A percentile compares a stretch with the other conserved stretches of the same genome.
These are phyloP conservation scores for Camponotus pennsylvanicus DNA, from an alignment of 1,140 invertebrate species.

Conservation along the genomic window DNA sequence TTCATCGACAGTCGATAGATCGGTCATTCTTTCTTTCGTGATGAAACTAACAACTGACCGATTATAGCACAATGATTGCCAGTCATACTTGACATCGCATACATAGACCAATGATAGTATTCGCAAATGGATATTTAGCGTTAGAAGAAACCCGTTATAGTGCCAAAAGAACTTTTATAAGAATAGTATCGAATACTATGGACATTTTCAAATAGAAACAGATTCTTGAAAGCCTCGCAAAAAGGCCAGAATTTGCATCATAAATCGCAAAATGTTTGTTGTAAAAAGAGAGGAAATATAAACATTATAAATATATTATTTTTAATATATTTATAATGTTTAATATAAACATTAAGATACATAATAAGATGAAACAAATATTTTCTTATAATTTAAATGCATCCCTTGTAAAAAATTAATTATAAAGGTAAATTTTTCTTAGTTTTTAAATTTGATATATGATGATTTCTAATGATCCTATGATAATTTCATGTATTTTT, in stretches of 20 bases:
- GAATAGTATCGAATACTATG: not conserved
- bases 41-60: not conserved
- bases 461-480: too few relatives aligned
- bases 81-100: constrained; percentile 14
- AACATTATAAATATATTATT: not conserved
- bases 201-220: constrained; percentile 14
- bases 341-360: too few relatives aligned
- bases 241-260: not conserved
- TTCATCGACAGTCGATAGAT: not conserved
- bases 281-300: not conserved
- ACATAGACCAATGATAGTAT: not conserved
- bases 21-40: not conserved
- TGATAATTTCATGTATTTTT: not conserved
- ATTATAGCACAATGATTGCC: not conserved
- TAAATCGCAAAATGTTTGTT: not conserved
- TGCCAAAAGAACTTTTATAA: not conserved
- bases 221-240: not conserved
- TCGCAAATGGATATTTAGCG: not conserved
- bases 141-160: constrained; percentile 16
- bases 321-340: not conserved
- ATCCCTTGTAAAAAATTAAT: not conserved
- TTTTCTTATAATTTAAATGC: not conserved
- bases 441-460: too few relatives aligned
- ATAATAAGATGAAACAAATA: not conserved
- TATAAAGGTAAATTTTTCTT: not conserved